Conservation (phyloP, 2,888 invertebrate genomes). For the Pyrrhia umbra region DNA sequence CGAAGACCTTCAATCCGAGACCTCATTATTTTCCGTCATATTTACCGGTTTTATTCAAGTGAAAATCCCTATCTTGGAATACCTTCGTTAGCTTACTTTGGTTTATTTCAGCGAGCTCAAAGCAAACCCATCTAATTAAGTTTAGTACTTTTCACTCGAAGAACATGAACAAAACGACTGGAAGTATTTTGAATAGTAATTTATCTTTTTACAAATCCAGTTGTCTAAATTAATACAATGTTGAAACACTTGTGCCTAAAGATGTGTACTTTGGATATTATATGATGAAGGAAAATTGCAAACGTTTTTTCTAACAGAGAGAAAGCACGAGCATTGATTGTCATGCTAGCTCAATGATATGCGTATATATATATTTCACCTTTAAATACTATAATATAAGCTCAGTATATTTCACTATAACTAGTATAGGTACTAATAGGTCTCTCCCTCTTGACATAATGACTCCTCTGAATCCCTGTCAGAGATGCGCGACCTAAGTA, state of each 20-base stretch:
- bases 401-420: neutral
- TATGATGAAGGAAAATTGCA: neutral
- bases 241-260: neutral
- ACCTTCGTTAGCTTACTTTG: neutral
- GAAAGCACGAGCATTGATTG: neutral
- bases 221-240: neutral
- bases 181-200: neutral
- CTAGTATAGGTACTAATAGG: neutral
- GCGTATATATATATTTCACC: too few relatives aligned
- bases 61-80: slow-evolving; percentile 20
- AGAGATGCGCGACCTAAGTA: slow-evolving; percentile 23
- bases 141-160: slow-evolving; percentile 12
- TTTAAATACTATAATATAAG: too few relatives aligned
- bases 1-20: neutral
- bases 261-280: neutral
- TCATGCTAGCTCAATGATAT: neutral
- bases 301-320: neutral
- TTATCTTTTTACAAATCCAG: neutral
- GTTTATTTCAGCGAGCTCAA: neutral
- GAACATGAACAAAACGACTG: neutral
- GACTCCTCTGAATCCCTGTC: neutral
- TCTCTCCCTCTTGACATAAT: neutral
- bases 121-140: slow-evolving; percentile 14
- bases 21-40: slow-evolving; percentile 18
- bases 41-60: slow-evolving; percentile 18